These are phyloP conservation scores for Euschistus heros DNA, from an alignment of 1,140 invertebrate genomes.

Conservation along the genomic window DNA sequence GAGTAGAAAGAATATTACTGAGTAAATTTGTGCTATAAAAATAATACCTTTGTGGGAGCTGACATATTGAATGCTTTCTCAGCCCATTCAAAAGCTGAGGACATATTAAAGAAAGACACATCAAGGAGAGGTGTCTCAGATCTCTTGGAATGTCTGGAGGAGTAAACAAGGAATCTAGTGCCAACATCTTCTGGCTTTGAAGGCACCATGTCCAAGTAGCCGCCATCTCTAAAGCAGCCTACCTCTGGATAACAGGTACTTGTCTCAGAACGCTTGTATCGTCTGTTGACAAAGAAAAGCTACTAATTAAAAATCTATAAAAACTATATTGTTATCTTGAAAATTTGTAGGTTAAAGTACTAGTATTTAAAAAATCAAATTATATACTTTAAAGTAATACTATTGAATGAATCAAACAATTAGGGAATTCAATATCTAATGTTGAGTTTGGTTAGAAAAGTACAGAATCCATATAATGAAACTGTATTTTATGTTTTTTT, in stretches of 20 bases:
- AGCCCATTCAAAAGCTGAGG: slow-evolving; percentile 48
- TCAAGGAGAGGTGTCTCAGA: slow-evolving; percentile 50
- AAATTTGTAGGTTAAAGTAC: no score
- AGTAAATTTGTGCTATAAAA: background rate
- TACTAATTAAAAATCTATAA: no score
- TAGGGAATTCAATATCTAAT: no score
- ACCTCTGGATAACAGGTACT: slow-evolving; percentile 80
- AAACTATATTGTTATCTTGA: no score
- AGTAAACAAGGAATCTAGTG: slow-evolving; percentile 56
- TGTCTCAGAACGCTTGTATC: slow-evolving; percentile 39
- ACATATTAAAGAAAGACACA: slow-evolving; percentile 55
- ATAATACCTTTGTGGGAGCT: slow-evolving; percentile 40
- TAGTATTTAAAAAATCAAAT: no score
- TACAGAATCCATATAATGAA: no score
- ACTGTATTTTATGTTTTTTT: no score
- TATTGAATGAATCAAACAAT: no score
- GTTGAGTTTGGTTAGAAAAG: no score
- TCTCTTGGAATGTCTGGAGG: slow-evolving; percentile 40
- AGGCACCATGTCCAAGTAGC: slow-evolving; percentile 81
- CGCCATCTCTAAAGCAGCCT: slow-evolving; percentile 88
- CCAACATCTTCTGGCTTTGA: slow-evolving; percentile 77
- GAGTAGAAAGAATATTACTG: no score
- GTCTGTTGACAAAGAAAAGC: background rate
- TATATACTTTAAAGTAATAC: no score
- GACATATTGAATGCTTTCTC: slow-evolving; percentile 50